Evolutionary conservation across 30 jellyfish, hydroid and myxozoan species (phyloP).

Genomic region (Turritopsis rubra): DNA sequence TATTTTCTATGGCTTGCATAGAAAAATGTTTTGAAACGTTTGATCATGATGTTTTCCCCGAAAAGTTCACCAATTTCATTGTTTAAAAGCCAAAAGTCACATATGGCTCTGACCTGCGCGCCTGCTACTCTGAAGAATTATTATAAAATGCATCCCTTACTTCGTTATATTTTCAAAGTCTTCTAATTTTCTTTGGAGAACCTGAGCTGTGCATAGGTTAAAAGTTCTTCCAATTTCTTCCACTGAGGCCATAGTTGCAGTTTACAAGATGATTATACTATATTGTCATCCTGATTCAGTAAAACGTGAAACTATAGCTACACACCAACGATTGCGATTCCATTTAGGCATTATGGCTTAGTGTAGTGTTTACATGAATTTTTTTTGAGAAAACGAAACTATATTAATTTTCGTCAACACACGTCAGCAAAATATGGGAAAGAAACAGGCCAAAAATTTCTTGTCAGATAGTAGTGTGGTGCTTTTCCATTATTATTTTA

Average conservation of each 20-base stretch:
- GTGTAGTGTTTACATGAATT: not conserved
- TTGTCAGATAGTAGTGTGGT: too few relatives aligned
- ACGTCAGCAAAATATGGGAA: not conserved
- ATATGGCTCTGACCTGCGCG: not conserved
- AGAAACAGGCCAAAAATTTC: too few relatives aligned
- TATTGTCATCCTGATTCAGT: not conserved
- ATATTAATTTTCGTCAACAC: not conserved
- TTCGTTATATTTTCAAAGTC: constrained; percentile 13
- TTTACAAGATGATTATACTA: not conserved
- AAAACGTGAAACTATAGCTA: too few relatives aligned
- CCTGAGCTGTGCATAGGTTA: not conserved
- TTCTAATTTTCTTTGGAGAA: not conserved
- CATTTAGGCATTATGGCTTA: too few relatives aligned
- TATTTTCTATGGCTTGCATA: too few relatives aligned
- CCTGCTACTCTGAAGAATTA: not conserved
- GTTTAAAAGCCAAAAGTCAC: not conserved
- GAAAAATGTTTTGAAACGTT: too few relatives aligned
- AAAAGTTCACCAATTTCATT: too few relatives aligned
- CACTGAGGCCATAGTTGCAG: not conserved
- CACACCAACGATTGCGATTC: too few relatives aligned
- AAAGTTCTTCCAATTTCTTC: constrained; percentile 10
- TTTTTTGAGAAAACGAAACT: not conserved
- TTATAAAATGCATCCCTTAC: not conserved
- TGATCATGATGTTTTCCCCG: too few relatives aligned
- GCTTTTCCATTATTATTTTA: too few relatives aligned